Percentiles rank a stretch among this genome's conserved stretches.
phyloP scores from a whole-genome alignment of 2,797 vertebrate genomes.

The Myotis daubentonii region DNA sequence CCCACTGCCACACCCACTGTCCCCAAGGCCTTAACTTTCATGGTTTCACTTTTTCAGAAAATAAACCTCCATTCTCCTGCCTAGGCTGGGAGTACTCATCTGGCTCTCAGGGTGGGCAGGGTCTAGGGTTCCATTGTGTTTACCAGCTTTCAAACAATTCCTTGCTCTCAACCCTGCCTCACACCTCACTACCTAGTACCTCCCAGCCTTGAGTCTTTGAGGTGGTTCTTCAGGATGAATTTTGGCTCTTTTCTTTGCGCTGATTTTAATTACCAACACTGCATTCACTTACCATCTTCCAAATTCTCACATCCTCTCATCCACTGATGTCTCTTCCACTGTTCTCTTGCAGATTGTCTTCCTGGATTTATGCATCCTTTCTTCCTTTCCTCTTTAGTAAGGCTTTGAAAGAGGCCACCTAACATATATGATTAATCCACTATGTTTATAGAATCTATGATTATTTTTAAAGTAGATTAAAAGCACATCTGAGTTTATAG shows the following conservation, averaged over 20 bases:
- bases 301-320: neutral
- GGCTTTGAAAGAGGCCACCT: neutral
- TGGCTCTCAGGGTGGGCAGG: neutral
- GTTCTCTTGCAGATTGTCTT: neutral
- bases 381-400: neutral
- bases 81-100: neutral
- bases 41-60: neutral
- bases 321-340: neutral
- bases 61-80: neutral
- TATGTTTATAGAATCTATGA: neutral
- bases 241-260: neutral
- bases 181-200: neutral
- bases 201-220: neutral
- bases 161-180: neutral
- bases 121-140: neutral
- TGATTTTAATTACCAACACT: neutral
- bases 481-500: neutral
- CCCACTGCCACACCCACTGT: neutral
- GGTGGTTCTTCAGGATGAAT: neutral
- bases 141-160: neutral
- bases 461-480: neutral
- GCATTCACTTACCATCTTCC: neutral
- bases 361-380: neutral
- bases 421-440: neutral
- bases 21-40: neutral